Conservation (phyloP, 2,797 vertebrate species). For the Sebastes variabilis region DNA sequence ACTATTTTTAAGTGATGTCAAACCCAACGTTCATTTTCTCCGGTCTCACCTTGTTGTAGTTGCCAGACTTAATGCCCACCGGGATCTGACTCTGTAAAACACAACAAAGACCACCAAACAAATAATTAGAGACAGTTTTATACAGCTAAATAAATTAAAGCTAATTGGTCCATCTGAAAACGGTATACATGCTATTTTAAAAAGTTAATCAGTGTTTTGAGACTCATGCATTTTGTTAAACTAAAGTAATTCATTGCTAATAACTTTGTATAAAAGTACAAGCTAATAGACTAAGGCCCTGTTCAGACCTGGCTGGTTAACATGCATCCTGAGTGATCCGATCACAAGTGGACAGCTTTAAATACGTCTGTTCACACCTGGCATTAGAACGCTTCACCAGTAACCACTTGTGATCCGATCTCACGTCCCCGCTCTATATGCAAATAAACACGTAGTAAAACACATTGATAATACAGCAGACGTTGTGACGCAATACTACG, state of each 20-base stretch:
- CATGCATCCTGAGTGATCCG: too few relatives aligned
- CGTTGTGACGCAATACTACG: too few relatives aligned
- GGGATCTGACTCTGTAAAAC: constrained; percentile 91
- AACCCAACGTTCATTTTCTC: background rate
- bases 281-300: background rate
- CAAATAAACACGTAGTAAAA: too few relatives aligned
- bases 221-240: background rate
- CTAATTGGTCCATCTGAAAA: background rate
- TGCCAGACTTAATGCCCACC: constrained; percentile 95
- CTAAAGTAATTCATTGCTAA: background rate
- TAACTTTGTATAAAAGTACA: background rate
- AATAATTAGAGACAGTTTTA: background rate
- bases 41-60: constrained; percentile 89
- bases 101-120: background rate
- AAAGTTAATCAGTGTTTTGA: background rate
- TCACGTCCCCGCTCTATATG: too few relatives aligned
- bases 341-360: too few relatives aligned
- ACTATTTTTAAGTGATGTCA: too few relatives aligned
- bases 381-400: too few relatives aligned
- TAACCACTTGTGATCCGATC: too few relatives aligned
- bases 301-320: too few relatives aligned
- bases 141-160: background rate
- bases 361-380: too few relatives aligned
- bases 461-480: too few relatives aligned
- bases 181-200: background rate